Percentiles rank a stretch among this genome's conserved stretches.
Conservation (phyloP, 2,888 invertebrate genomes). For the Erannis defoliaria region DNA sequence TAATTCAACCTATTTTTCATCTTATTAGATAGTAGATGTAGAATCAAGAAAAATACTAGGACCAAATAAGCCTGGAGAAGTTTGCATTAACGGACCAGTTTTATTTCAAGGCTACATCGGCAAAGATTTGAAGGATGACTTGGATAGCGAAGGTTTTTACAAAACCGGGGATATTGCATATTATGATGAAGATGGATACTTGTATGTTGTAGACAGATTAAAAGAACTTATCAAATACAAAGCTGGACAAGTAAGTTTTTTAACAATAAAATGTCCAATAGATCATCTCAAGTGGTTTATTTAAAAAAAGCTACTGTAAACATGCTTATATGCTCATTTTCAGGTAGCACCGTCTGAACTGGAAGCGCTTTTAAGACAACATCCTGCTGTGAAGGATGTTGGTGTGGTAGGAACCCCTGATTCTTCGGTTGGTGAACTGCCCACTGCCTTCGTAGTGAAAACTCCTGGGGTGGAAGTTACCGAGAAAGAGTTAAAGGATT, state of each 20-base stretch:
- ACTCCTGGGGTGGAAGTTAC: slow-evolving; percentile 53
- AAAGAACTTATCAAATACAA: slow-evolving; percentile 78
- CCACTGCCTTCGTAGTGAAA: slow-evolving; percentile 70
- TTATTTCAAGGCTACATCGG: slow-evolving; percentile 70
- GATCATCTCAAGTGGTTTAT: no score
- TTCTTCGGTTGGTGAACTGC: slow-evolving; percentile 65
- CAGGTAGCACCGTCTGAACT: slow-evolving; percentile 75
- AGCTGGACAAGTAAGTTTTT: slow-evolving; percentile 64
- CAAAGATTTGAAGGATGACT: slow-evolving; percentile 55
- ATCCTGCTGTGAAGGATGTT: slow-evolving; percentile 67
- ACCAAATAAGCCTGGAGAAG: slow-evolving; percentile 66
- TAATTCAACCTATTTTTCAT: not conserved
- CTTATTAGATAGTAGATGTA: slow-evolving; percentile 63
- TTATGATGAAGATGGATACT: slow-evolving; percentile 70
- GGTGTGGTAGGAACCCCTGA: slow-evolving; percentile 70
- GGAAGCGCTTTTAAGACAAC: slow-evolving; percentile 66
- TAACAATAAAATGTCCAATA: no score
- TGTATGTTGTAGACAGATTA: slow-evolving; percentile 69
- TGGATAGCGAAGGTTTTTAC: slow-evolving; percentile 70
- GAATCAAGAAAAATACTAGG: slow-evolving; percentile 64
- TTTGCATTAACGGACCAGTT: slow-evolving; percentile 66
- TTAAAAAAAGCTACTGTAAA: no score
- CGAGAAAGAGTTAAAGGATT: slow-evolving; percentile 64
- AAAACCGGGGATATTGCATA: slow-evolving; percentile 73
- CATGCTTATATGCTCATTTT: not conserved